phyloP scores from a whole-genome alignment of 2,888 invertebrate species.

The Metacarcinus magister region DNA sequence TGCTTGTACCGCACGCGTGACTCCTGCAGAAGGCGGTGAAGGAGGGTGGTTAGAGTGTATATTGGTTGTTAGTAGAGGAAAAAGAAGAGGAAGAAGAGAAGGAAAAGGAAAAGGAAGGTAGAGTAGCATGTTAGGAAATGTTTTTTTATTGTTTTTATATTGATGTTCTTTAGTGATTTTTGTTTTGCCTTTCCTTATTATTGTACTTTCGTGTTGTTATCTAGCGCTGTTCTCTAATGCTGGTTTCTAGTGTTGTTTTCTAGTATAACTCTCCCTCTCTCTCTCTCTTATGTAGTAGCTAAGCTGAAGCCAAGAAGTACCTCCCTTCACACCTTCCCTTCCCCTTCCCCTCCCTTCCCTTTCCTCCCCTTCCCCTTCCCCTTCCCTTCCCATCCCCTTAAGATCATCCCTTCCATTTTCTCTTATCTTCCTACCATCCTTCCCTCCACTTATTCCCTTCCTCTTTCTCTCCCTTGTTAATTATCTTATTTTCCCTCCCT shows the following conservation, averaged over 20 bases:
- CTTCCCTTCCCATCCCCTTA: not conserved
- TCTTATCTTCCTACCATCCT: not conserved
- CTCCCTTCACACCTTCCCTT: not conserved
- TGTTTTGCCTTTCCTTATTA: no score
- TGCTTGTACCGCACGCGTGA: constrained; percentile 97
- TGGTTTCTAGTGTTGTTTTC: no score
- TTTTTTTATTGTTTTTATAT: no score
- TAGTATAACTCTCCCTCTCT: not conserved
- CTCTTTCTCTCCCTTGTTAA: not conserved
- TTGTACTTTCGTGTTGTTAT: no score
- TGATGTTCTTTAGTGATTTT: no score
- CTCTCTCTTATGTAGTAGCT: not conserved
- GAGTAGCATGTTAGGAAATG: not conserved
- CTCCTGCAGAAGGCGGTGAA: constrained; percentile 87
- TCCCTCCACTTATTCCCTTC: not conserved
- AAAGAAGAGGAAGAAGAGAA: not conserved
- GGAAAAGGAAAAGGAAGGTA: not conserved
- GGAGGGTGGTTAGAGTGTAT: not conserved
- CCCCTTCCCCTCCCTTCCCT: not conserved
- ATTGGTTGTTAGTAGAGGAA: not conserved
- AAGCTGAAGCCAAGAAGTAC: constrained; percentile 9
- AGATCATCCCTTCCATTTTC: not conserved
- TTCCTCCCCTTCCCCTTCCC: not conserved
- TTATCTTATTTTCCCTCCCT: not conserved
- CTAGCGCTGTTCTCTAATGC: no score